These are phyloP conservation scores for Aphis craccivora DNA, from an alignment of 1,140 invertebrate species.

Conservation along the genomic window DNA sequence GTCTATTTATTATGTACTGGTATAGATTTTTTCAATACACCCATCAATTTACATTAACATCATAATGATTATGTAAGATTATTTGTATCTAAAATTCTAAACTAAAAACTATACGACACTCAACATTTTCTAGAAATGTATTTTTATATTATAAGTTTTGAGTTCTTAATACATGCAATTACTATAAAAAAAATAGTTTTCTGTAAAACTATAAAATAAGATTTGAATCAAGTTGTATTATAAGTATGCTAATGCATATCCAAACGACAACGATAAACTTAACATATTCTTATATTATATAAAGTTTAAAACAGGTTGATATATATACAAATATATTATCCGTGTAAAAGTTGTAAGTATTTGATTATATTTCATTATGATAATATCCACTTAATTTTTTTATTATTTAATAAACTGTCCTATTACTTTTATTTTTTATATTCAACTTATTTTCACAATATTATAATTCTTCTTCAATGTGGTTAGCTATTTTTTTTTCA, in stretches of 20 bases:
- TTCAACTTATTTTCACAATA: not conserved
- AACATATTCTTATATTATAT: conserved; percentile 9
- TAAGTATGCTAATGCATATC: conserved; percentile 4
- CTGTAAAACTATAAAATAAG: not conserved
- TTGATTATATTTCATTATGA: not conserved
- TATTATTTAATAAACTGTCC: not conserved
- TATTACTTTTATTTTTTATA: not conserved
- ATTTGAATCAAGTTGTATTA: conserved; percentile 14
- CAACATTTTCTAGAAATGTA: not conserved
- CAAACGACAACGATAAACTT: not conserved
- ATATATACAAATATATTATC: not conserved
- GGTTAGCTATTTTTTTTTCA: not conserved
- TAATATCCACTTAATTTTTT: not conserved
- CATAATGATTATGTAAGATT: not conserved
- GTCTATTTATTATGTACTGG: accelerated
- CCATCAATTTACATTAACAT: too few species aligned
- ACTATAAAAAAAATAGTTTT: not conserved
- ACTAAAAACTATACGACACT: not conserved
- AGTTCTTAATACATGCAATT: not conserved
- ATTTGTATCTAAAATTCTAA: not conserved
- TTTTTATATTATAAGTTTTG: not conserved
- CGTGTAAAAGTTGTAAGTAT: not conserved
- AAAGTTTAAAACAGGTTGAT: not conserved
- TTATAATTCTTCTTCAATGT: not conserved
- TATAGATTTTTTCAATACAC: not conserved